phyloP scores from a whole-genome alignment of 2,113 vertebrate genomes.

The Propithecus coquereli region DNA sequence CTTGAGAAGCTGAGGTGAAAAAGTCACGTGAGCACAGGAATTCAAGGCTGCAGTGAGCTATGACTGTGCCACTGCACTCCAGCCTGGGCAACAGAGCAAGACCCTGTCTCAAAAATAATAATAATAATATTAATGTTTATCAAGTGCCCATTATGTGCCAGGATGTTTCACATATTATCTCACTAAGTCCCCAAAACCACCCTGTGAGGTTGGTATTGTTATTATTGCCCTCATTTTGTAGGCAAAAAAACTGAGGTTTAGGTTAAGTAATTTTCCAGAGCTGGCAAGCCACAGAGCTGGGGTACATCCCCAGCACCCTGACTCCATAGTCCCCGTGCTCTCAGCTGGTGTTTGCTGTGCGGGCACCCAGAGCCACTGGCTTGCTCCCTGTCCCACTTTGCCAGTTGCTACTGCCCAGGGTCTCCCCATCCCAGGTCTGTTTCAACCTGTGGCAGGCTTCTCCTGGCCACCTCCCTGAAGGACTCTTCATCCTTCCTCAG shows the following conservation, averaged over 20 bases:
- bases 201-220: background rate
- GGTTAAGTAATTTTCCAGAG: background rate
- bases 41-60: no score
- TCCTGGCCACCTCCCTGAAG: background rate
- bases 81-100: no score
- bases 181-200: background rate
- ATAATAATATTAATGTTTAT: background rate
- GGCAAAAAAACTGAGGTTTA: background rate
- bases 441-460: background rate
- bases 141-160: background rate
- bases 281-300: background rate
- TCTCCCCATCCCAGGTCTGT: background rate
- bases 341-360: background rate
- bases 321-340: background rate
- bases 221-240: background rate
- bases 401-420: background rate
- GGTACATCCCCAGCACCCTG: background rate
- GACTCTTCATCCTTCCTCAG: background rate
- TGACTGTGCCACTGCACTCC: no score
- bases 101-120: background rate
- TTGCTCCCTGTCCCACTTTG: background rate
- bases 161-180: background rate
- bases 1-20: no score
- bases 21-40: no score
- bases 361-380: background rate